Percentiles rank a stretch among this genome's conserved stretches.
Evolutionary conservation across 2,888 invertebrate genomes (phyloP).

Genomic region (Deroplatys truncata): DNA sequence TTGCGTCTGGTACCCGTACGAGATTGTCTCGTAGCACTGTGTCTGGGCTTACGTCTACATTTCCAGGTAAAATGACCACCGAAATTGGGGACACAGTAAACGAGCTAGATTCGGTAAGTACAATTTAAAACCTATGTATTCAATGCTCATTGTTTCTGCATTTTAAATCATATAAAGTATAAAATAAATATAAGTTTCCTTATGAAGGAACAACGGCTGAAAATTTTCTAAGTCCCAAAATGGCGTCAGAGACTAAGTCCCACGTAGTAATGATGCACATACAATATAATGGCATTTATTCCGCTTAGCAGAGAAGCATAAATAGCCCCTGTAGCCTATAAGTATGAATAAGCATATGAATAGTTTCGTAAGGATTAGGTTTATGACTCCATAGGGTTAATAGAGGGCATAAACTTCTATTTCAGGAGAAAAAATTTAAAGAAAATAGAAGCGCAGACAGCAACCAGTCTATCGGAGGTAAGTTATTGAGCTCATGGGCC

Average conservation of each 20-base stretch:
- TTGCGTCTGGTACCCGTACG: slow-evolving; percentile 32
- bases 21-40: slow-evolving; percentile 22
- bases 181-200: not conserved
- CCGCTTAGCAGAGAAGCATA: not conserved
- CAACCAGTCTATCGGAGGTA: slow-evolving; percentile 42
- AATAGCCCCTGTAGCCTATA: not conserved
- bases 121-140: slow-evolving; percentile 36
- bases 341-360: not conserved
- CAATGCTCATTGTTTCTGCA: not conserved
- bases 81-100: slow-evolving; percentile 52
- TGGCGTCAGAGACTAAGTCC: slow-evolving; percentile 78
- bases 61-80: slow-evolving; percentile 55
- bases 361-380: not conserved
- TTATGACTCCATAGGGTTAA: not conserved
- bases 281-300: not conserved
- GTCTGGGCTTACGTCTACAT: not conserved
- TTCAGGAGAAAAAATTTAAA: slow-evolving; percentile 44
- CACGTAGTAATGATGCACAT: slow-evolving; percentile 36
- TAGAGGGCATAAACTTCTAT: slow-evolving; percentile 27
- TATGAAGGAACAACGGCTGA: slow-evolving; percentile 34
- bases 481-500: slow-evolving; percentile 31
- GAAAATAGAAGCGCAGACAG: slow-evolving; percentile 43
- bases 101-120: slow-evolving; percentile 59
- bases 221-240: slow-evolving; percentile 80
- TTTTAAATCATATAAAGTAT: not conserved